phyloP scores from a whole-genome alignment of 2,888 invertebrate genomes.

The Melinopterus prodromus region DNA sequence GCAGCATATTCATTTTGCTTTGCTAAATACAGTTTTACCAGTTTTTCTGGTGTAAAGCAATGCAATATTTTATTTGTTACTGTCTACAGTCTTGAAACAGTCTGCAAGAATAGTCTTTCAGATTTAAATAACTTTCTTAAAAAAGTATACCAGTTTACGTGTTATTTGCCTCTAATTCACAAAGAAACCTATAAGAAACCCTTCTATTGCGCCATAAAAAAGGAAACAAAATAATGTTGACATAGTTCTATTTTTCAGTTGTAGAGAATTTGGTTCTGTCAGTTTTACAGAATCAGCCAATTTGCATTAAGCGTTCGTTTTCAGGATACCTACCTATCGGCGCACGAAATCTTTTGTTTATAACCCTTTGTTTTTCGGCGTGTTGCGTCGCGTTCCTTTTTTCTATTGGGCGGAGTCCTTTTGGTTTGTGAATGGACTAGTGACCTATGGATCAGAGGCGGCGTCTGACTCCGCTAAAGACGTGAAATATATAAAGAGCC shows the following conservation, averaged over 20 bases:
- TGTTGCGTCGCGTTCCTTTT: not conserved
- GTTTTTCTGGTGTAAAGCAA: too few species aligned
- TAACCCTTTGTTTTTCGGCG: not conserved
- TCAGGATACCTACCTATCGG: not conserved
- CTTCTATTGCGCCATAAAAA: too few species aligned
- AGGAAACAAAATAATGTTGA: too few species aligned
- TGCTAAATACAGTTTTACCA: too few species aligned
- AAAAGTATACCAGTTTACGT: too few species aligned
- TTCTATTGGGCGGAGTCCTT: not conserved
- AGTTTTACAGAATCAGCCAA: not conserved
- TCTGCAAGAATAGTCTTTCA: too few species aligned
- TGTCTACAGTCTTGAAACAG: too few species aligned
- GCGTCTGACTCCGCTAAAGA: not conserved
- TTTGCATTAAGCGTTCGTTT: not conserved
- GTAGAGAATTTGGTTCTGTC: not conserved
- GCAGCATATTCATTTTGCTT: too few species aligned
- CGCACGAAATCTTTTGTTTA: not conserved
- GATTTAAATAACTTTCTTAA: too few species aligned
- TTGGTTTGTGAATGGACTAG: constrained; percentile 4
- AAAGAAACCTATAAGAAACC: too few species aligned
- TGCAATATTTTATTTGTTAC: too few species aligned
- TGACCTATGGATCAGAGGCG: not conserved
- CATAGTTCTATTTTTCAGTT: not conserved
- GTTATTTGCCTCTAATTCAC: too few species aligned
- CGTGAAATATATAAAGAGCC: constrained; percentile 4